These are phyloP conservation scores for Spisula solida DNA, from an alignment of 2,888 invertebrate genomes.

Conservation along the genomic window DNA sequence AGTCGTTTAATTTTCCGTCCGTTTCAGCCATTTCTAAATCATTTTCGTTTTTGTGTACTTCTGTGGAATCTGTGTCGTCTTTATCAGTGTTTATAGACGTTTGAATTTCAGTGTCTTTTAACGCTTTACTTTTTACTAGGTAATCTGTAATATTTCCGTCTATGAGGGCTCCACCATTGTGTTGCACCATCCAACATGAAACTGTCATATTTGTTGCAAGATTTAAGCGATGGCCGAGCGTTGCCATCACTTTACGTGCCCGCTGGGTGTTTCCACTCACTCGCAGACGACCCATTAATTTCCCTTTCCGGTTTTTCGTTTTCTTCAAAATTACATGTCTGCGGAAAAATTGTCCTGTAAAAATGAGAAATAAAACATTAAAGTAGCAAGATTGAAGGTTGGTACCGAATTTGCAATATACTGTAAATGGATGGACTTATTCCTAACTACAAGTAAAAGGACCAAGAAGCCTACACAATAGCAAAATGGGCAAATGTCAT, in stretches of 20 bases:
- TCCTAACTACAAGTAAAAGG: too few species aligned
- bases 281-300: conserved; percentile 71
- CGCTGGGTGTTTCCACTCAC: conserved; percentile 72
- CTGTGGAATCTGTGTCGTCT: background rate
- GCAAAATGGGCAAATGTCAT: too few species aligned
- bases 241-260: conserved; percentile 75
- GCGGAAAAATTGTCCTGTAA: conserved; percentile 75
- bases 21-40: background rate
- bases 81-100: background rate
- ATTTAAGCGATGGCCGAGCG: conserved; percentile 78
- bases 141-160: conserved; percentile 80
- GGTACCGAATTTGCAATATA: too few species aligned
- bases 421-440: too few species aligned
- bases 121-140: conserved; percentile 62
- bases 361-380: background rate
- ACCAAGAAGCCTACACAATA: too few species aligned
- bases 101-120: background rate
- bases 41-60: conserved; percentile 29
- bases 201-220: conserved; percentile 76
- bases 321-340: conserved; percentile 73
- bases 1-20: background rate
- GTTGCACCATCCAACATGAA: conserved; percentile 80
- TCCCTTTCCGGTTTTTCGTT: conserved; percentile 71
- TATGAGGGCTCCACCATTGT: conserved; percentile 77
- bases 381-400: too few species aligned